phyloP scores from a whole-genome alignment of 2,888 invertebrate species.

The Dynastes hyllus region DNA sequence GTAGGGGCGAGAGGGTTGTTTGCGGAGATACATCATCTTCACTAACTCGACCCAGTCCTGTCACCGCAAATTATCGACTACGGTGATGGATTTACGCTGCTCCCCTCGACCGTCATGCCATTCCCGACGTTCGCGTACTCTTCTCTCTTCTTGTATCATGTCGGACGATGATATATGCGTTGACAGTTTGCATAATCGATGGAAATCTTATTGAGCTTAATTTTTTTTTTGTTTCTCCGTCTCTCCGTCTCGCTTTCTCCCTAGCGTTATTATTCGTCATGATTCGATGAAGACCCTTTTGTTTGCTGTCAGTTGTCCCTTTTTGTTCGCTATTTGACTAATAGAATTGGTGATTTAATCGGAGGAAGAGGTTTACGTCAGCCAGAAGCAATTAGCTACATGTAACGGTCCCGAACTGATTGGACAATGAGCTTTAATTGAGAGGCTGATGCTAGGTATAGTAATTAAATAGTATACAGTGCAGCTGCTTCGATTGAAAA shows the following conservation, averaged over 20 bases:
- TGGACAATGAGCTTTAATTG: constrained; percentile 14
- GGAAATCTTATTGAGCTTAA: constrained; percentile 23
- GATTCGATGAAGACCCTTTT: constrained; percentile 26
- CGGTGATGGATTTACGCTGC: constrained; percentile 65
- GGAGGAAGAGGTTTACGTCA: not conserved
- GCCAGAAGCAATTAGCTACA: not conserved
- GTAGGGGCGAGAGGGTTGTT: constrained; percentile 12
- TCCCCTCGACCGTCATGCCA: constrained; percentile 51
- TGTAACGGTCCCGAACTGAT: constrained; percentile 13
- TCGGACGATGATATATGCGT: constrained; percentile 43
- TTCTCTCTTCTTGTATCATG: constrained; percentile 42
- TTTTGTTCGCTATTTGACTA: not conserved
- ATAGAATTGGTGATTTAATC: constrained; percentile 32
- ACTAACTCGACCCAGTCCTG: constrained; percentile 62
- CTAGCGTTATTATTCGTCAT: not conserved
- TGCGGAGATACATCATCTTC: constrained; percentile 67
- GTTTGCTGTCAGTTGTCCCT: not conserved
- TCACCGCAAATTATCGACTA: constrained; percentile 68
- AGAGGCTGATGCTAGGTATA: not conserved
- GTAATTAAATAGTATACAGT: not conserved
- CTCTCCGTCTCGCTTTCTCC: not conserved
- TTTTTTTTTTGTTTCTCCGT: constrained; percentile 1
- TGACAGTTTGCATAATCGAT: constrained; percentile 50
- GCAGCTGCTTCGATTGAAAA: not conserved
- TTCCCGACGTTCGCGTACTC: constrained; percentile 54